Conservation (phyloP, 2,888 invertebrate species). For the Dolichopus griseipennis region DNA sequence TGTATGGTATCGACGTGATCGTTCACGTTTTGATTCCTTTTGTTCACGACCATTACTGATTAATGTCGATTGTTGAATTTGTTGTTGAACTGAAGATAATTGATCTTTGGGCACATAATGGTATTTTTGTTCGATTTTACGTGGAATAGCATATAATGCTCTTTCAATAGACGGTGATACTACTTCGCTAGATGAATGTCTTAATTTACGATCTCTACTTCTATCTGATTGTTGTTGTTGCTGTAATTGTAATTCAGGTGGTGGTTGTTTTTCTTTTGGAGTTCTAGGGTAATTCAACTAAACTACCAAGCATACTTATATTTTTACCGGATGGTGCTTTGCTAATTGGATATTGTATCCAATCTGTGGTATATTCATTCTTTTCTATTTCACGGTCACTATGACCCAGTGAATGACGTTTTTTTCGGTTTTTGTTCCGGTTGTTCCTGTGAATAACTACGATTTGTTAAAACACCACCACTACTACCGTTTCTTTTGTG, state of each 20-base stretch:
- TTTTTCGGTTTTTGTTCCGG: slow-evolving; percentile 33
- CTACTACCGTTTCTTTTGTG: slow-evolving; percentile 39
- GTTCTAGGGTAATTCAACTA: slow-evolving; percentile 27
- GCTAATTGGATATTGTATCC: slow-evolving; percentile 41
- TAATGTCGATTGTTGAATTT: slow-evolving; percentile 19
- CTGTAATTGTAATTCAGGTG: slow-evolving; percentile 17
- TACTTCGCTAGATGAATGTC: slow-evolving; percentile 42
- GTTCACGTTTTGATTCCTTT: slow-evolving; percentile 35
- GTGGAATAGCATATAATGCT: slow-evolving; percentile 37
- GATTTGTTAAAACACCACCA: slow-evolving; percentile 31
- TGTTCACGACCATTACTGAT: slow-evolving; percentile 21
- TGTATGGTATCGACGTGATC: slow-evolving; percentile 42
- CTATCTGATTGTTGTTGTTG: slow-evolving; percentile 20
- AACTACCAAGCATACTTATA: slow-evolving; percentile 26
- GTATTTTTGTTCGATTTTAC: slow-evolving; percentile 34
- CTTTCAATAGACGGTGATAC: slow-evolving; percentile 35
- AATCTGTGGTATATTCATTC: slow-evolving; percentile 32
- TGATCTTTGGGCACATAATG: slow-evolving; percentile 37
- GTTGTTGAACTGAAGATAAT: slow-evolving; percentile 24
- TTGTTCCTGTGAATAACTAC: slow-evolving; percentile 40
- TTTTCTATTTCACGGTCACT: slow-evolving; percentile 35
- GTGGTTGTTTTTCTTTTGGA: slow-evolving; percentile 18
- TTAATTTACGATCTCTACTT: slow-evolving; percentile 35
- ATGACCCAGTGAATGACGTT: slow-evolving; percentile 42
- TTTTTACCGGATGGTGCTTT: slow-evolving; percentile 38